Base-by-base conservation (phyloP, 2,888 invertebrate genomes). In the Andrena camellia region DNA sequence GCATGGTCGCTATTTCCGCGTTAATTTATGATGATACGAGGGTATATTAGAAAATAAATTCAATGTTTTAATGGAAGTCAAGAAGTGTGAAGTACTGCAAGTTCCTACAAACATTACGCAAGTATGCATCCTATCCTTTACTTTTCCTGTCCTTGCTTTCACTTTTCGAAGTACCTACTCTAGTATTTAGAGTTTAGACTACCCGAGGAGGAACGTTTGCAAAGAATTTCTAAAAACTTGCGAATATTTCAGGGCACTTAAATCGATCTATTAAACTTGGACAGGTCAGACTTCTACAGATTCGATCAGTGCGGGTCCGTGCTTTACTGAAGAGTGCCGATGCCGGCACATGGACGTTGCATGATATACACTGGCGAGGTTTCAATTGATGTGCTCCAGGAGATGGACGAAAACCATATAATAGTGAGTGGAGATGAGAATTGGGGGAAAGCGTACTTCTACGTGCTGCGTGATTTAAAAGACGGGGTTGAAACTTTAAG, bases 251-350 rank as follows among this genome's bases (percentile, higher is more conserved):
- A 59, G 50, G 2, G 1, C 0, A 52, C 26, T 7, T 3, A 13
- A 8, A 17, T 62, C 26, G 54, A 78, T 59, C 20, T 78, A 1
- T 13, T 70, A 1, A 48, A 17, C 3, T 33, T 35, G 26, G 6
- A 54, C 2, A 57, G 23, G 3, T 52, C 70, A 2, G 50, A 79
- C 54, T 31, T 88, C 20, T 68, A 77, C 52, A 79, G 76, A 52
- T 84, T 83, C 29, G 80, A 77, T 13, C 59, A 75, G 59, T 91
- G 91, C 33, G 90, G 90, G 7, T 84, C 3, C 79, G 86, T 69
- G 81, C 90, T 42, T 70, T 71, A n/a, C 67, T 78, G 3, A 80
- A 82, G 29, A 5, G 20, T 2, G 71, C 42, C 33, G 64, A 72
- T 20, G 8, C 23, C 7, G 84, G 85, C 26, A 26, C 29, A 26